phyloP scores from a whole-genome alignment of 2,888 invertebrate genomes.

The Hymenopus coronatus region DNA sequence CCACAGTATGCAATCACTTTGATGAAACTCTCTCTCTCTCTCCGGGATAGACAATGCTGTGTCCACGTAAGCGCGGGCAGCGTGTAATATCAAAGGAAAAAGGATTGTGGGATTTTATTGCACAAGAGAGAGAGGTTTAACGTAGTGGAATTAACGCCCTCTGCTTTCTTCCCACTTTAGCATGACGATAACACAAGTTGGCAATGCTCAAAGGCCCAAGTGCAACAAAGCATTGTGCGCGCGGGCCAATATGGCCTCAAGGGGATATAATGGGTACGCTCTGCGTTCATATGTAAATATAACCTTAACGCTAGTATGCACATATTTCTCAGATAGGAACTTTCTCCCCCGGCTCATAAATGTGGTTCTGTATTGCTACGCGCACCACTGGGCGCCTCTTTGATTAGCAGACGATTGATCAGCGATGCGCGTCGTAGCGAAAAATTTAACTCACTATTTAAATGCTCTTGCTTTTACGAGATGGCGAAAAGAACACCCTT shows the following conservation, averaged over 20 bases:
- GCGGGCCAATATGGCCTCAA: background rate
- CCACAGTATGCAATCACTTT: background rate
- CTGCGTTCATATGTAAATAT: background rate
- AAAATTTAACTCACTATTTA: no score
- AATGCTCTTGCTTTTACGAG: no score
- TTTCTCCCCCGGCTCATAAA: no score
- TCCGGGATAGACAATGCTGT: background rate
- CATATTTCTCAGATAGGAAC: no score
- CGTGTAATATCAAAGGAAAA: background rate
- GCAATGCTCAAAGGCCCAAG: background rate
- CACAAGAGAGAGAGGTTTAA: background rate
- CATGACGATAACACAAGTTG: background rate
- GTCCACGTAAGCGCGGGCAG: background rate
- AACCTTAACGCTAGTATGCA: background rate
- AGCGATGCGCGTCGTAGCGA: no score
- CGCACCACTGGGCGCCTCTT: no score
- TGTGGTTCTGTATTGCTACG: no score
- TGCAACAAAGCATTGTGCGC: background rate
- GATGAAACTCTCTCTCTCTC: background rate
- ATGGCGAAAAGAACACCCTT: no score
- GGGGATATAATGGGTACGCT: background rate
- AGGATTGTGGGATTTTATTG: background rate
- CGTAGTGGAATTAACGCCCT: background rate
- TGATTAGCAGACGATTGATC: no score
- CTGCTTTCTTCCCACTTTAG: background rate